Base-by-base conservation (phyloP, 2,888 invertebrate genomes). In the Tenthredo amoena region DNA sequence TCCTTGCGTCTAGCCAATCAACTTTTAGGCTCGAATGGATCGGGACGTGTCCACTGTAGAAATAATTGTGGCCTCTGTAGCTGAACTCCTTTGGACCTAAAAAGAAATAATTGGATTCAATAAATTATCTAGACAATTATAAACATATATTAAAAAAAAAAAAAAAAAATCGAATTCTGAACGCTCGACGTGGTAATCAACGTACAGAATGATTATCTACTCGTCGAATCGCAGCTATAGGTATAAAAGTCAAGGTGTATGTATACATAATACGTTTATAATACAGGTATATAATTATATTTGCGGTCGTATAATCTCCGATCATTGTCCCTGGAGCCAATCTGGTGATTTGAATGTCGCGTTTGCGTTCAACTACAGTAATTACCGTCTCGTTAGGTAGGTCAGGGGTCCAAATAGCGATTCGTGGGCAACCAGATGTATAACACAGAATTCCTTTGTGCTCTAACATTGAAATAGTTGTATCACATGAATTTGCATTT, bases 1-100 rank as follows among this genome's bases (percentile, higher is more conserved):
- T 98, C 90, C 98, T 96, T 40, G 97, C 98, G 90, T 98, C 98
- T 89, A 98, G 94, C 98, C 98, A 98, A 94, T 98, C 98, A 81
- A 98, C 96, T 94, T 97, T 97, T 93, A 96, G 96, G 92, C 96
- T 97, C 86, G 97, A 96, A 87, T 97, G 95, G 87, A 95, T 95
- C 84, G 97, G 97, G 85, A 97, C 96, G 92, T 97, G 97, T 31
- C 97, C 97, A 90, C 95, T 97, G 95, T 95, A 97, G 96, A 98
- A 98, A 94, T 98, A 98, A 94, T 98, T 97, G 94, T 97, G 97
- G 84, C 98, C 97, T 91, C 96, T 95, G 94, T 96, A 97, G 94
- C 96, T 97, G 95, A 98, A 98, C 93, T 98, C 97, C 94, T 98
- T 98, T 92, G 98, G 98, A 93, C 97, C 97, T 98, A 94, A 12